A percentile compares a stretch with the other conserved stretches of the same genome.
These are phyloP conservation scores for Mionectes olivaceus DNA, from an alignment of 2,797 vertebrate genomes.

Conservation along the genomic window DNA sequence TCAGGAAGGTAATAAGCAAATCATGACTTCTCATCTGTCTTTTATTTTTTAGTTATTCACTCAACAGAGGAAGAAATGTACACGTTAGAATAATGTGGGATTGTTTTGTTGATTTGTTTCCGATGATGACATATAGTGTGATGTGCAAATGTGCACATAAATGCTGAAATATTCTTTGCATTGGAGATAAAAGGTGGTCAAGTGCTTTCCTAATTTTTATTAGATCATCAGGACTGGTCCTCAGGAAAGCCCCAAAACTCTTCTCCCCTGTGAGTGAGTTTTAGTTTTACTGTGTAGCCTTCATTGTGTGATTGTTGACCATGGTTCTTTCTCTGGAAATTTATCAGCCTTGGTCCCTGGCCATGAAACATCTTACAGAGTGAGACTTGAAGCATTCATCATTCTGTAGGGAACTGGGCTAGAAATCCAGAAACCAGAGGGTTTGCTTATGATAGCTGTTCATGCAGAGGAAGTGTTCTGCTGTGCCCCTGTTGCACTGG, in stretches of 20 bases:
- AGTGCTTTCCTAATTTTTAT: background rate
- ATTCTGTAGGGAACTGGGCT: background rate
- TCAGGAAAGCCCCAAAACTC: background rate
- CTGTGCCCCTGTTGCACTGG: background rate
- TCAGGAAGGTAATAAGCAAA: background rate
- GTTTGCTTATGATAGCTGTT: background rate
- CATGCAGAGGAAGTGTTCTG: background rate
- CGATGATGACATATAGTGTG: background rate
- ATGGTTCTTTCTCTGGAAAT: background rate
- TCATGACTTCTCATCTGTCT: background rate
- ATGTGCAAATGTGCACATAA: background rate
- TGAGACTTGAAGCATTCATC: background rate
- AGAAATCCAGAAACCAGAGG: background rate
- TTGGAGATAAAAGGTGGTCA: background rate
- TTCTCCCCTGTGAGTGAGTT: background rate
- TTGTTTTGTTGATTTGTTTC: constrained; percentile 2
- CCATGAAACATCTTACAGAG: background rate
- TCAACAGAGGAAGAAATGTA: background rate
- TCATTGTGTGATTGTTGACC: background rate
- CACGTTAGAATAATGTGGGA: background rate
- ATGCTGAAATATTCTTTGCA: background rate
- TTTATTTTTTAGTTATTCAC: background rate
- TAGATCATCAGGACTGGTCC: background rate
- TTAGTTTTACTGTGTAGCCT: background rate
- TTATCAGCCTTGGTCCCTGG: background rate